Base-by-base conservation (phyloP, 2,113 vertebrate genomes). In the Toxotes jaculatrix region DNA sequence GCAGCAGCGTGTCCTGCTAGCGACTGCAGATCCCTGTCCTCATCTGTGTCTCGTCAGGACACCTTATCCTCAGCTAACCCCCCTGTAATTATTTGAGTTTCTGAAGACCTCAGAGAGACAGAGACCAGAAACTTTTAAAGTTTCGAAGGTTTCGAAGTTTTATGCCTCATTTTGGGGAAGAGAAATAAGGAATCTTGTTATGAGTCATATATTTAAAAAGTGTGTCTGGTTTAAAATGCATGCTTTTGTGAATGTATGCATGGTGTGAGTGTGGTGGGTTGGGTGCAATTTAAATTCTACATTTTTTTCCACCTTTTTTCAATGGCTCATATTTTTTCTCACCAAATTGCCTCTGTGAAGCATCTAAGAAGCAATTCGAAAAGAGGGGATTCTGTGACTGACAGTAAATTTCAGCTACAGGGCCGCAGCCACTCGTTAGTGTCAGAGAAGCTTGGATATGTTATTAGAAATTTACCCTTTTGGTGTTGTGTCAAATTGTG, bases 401-500 rank as follows among this genome's bases (percentile, higher is more conserved):
- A 90, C 82, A 80, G 88, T 88, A 87, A 75, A 87, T 87, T 88
- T 61, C 14, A 64, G 72, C 85, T 32, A 61, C 67, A 70, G 82
- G 79, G 77, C 86, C 40, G 63, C 75, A 84, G 77, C 85, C 84
- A 80, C 90, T 92, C 73, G 83, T 91, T 91, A 90, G 83, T 88
- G 85, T 90, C 78, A 81, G 73, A 80, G 80, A 87, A 83, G 53
- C 70, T 60, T 4, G 12, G 74, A 74, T 69, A 12, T 13, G 68
- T 86, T 86, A 89, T 92, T 86, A 89, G 83, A 84, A 92, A 84
- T 88, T 74, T 87, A 88, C 82, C 90, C 78, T 90, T 89, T 88
- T 85, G 82, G 61, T 87, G 76, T 82, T 76, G 82, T 84, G 79
- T 85, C 76, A 90, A 90, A 89, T 88, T 85, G 85, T 75, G 65